Base-by-base conservation (phyloP, 2,888 invertebrate species). In the Troilus luridus region DNA sequence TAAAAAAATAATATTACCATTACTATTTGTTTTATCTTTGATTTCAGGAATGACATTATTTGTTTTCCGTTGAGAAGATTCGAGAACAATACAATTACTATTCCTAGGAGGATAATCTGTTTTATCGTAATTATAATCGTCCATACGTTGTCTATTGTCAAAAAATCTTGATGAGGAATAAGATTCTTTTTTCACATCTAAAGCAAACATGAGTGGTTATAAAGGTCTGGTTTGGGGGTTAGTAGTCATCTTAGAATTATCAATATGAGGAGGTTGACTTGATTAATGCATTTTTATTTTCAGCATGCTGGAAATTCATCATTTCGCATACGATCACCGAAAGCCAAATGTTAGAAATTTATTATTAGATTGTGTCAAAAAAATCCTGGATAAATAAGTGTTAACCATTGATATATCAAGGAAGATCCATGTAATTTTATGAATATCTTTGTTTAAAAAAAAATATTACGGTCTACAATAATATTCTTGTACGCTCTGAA, bases 61-160 rank as follows among this genome's bases (percentile, higher is more conserved):
- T 54, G 9, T 12, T 85, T 85, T 21, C 85, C 85, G 56, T 6
- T 54, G 85, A 85, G 85, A 85, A 56, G 85, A n/a, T 58, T 85
- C 56, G 11, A 56, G 85, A n/a, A 85, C 19, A 85, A 85, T 85
- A 56, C 85, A 85, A 85, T 85, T 85, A 56, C n/a, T 85, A 85
- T 85, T 85, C n/a, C n/a, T 21, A n/a, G 56, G 11, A n/a, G 54
- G 56, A 85, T 85, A 85, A n/a, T 85, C n/a, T 21, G 27, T 12
- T 58, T 54, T 85, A 3, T 58, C 56, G n/a, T 56, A 85, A 56
- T 12, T 85, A 56, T 56, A n/a, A 85, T 56, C 85, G 58, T 58
- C 56, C 85, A 58, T 54, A 58, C 5, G n/a, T 8, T 21, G 56
- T n/a, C 56, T 10, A 85, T 85, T 85, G 56, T 85, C 56, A n/a